Evolutionary conservation across 2,888 invertebrate genomes (phyloP).

Genomic region (Odontomyia ornata): DNA sequence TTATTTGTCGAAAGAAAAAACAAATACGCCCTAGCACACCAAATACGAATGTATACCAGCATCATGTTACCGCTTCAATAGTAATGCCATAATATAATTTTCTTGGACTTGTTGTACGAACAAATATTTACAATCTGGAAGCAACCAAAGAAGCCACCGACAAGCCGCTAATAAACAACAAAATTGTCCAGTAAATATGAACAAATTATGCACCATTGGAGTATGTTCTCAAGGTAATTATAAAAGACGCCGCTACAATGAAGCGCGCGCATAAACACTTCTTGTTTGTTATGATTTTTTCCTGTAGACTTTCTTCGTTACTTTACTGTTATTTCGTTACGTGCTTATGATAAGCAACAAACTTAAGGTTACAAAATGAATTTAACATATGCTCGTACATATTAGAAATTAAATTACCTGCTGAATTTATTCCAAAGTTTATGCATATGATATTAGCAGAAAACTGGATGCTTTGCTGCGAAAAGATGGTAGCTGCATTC

Average conservation of each 20-base stretch:
- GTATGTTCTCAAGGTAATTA: slow-evolving; percentile 15
- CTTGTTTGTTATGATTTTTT: not conserved
- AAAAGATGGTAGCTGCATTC: no score
- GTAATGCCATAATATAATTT: slow-evolving; percentile 21
- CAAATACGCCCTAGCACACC: not conserved
- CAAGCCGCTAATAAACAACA: slow-evolving; percentile 36
- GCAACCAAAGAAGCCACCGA: slow-evolving; percentile 36
- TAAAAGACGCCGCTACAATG: slow-evolving; percentile 13
- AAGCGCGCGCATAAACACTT: not conserved
- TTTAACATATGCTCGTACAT: no score
- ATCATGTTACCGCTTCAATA: slow-evolving; percentile 26
- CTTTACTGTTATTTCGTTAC: no score
- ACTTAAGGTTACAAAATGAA: no score
- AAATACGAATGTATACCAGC: not conserved
- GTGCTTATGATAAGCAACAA: no score
- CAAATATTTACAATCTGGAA: slow-evolving; percentile 39
- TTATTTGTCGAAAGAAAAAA: not conserved
- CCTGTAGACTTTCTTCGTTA: no score
- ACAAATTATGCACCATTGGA: slow-evolving; percentile 31
- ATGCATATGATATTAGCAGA: no score
- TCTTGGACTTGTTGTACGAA: slow-evolving; percentile 31
- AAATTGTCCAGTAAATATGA: slow-evolving; percentile 40
- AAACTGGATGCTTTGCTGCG: no score
- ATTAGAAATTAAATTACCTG: no score
- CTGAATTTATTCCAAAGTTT: no score